Evolutionary conservation across 2,797 vertebrate species (phyloP), one percentile per base, ranked within the genome.

Genomic region (Myotis planiceps): DNA sequence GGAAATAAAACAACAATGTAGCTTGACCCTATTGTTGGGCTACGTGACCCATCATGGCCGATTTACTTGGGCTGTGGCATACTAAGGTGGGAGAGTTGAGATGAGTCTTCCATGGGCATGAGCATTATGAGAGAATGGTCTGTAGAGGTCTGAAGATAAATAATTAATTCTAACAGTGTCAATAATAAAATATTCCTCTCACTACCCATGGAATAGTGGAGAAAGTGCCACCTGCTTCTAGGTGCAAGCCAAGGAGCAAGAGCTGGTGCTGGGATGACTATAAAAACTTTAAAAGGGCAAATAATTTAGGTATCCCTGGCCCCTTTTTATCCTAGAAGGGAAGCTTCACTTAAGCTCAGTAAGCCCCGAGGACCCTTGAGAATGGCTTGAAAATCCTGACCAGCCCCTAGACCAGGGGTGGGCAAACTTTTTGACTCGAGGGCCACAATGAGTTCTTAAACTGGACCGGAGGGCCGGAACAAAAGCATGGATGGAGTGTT

Each of bases 221-320:
- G 83, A 88, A 95, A 14, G 39, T 81, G 91, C 94, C 65, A 74
- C 86, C 53, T 95, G 47, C 47, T 74, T 81, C 74, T 75, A 95
- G 82, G 42, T 83, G 16, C 65, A 90, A 88, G 42, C 49, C 8
- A 29, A 9, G 42, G 9, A 87, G 12, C 16, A 72, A 5, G 19
- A 83, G n/a, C 27, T 66, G 9, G 58, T 23, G 19, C 9, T 23
- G 16, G 45, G 37, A 34, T 3, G 63, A 14, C 27, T 65, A 18
- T 32, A 85, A 86, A 53, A 12, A 16, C 19, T 81, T 37, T 32
- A 10, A 66, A 88, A 93, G 16, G 16, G 32, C 6, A 83, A 32
- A 23, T 58, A 9, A 63, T 42, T 16, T 37, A 82, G 65, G 23
- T 9, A 10, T 47, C 16, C 7, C 29, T 93, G 32, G 5, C 23